Conservation (phyloP, 2,113 vertebrate species). For the Phalacrocorax aristotelis region DNA sequence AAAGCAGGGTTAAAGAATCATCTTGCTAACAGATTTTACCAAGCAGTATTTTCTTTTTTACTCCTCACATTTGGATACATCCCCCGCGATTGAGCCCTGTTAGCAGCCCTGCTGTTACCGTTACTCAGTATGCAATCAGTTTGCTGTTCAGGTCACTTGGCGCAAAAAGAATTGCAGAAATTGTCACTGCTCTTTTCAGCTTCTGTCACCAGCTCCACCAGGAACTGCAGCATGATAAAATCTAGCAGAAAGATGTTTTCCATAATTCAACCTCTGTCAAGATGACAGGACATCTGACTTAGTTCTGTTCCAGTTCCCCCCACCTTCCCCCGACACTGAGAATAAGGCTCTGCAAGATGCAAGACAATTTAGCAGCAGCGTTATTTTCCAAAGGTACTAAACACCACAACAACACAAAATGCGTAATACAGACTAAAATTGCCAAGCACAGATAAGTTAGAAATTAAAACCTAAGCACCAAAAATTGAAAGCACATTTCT, state of each 20-base stretch:
- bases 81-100: not conserved
- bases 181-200: not conserved
- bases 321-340: not conserved
- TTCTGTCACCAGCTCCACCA: not conserved
- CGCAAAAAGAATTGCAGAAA: not conserved
- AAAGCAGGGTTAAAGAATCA: not conserved
- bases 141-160: not conserved
- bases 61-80: not conserved
- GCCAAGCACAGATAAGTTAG: not conserved
- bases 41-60: not conserved
- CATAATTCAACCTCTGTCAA: not conserved
- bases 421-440: rapidly evolving
- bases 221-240: not conserved
- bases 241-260: not conserved
- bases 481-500: not conserved
- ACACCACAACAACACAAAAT: not conserved
- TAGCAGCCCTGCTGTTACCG: rapidly evolving
- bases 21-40: not conserved
- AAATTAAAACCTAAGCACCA: not conserved
- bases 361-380: not conserved
- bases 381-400: not conserved
- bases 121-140: not conserved
- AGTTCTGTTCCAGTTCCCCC: not conserved
- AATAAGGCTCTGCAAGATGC: not conserved
- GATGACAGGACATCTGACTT: not conserved